phyloP scores from a whole-genome alignment of 1,140 invertebrate species.

The Tetramorium simillimum region DNA sequence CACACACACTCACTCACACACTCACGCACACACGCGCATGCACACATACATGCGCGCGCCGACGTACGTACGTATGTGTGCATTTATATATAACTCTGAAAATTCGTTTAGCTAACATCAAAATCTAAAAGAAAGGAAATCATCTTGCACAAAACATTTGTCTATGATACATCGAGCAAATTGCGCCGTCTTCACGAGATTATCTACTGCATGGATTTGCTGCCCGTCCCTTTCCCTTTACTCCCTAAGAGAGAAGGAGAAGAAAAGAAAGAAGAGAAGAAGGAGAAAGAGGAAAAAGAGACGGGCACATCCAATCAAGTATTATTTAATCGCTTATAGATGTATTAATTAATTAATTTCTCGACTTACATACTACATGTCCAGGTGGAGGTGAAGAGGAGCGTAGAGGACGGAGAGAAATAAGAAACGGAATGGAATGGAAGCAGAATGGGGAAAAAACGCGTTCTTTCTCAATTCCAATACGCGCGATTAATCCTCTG shows the following conservation, averaged over 20 bases:
- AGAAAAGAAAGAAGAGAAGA: neutral
- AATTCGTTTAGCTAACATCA: constrained; percentile 46
- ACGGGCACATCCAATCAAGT: neutral
- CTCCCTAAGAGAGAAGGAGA: too few species aligned
- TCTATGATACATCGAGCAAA: neutral
- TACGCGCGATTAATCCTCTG: neutral
- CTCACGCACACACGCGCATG: too few species aligned
- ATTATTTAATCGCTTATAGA: constrained; percentile 13
- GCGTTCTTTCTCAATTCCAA: constrained; percentile 51
- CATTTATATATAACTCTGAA: constrained; percentile 11
- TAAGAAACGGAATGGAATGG: neutral
- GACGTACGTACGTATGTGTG: too few species aligned
- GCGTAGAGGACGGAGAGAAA: neutral
- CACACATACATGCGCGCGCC: neutral
- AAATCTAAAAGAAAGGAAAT: constrained; percentile 49
- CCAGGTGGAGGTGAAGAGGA: neutral
- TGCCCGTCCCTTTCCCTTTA: neutral
- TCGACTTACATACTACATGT: constrained; percentile 1
- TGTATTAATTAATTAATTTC: constrained; percentile 27
- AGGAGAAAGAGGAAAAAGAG: neutral
- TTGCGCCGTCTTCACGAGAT: neutral
- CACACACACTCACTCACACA: neutral
- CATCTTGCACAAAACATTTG: constrained; percentile 8
- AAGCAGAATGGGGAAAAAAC: neutral
- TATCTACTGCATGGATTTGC: neutral